Evolutionary conservation across 2,888 invertebrate species (phyloP), one percentile per base, ranked within the genome.

Genomic region (Anarsia innoxiella): DNA sequence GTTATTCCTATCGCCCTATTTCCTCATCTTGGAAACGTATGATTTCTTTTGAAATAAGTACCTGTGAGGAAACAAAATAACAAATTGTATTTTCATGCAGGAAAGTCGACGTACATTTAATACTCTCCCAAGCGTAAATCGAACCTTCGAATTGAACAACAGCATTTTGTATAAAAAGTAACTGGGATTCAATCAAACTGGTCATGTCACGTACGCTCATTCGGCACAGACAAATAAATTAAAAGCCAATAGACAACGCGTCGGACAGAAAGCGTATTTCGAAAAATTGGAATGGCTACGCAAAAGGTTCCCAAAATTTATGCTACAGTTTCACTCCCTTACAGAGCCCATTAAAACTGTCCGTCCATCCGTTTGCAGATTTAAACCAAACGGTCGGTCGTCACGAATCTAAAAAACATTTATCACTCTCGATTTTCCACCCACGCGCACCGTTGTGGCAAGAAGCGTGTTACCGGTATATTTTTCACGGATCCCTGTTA

Each of bases 261-360:
- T 49, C 53, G 47, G 46, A 49, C 46, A 47, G 57, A 46, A 56
- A 62, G 49, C 54, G 56, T 54, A 54, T 66, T 68, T 56, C 56
- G 54, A 60, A 70, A 70, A 74, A 70, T 68, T 66, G 65, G 55
- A 60, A 58, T 49, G 44, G 53, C 39, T 39, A 52, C 53, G 51
- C 56, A 54, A 60, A 65, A 65, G 65, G 65, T 57, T 51, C 42
- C 51, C 53, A 51, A 64, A 75, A 76, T 73, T 64, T 74, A 75
- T 74, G 60, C 59, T 62, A 61, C 67, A 62, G 61, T 70, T 64
- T 61, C 61, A 59, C 53, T 69, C 71, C 72, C 67, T 77, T 72
- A 63, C 66, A 51, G 49, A 60, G 64, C 53, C 74, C 74, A 78
- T 79, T 80, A 75, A 77, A 75, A 72, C 63, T 66, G 75, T 66